Evolutionary conservation across 2,113 vertebrate genomes (phyloP).

Genomic region (Murina feae): DNA sequence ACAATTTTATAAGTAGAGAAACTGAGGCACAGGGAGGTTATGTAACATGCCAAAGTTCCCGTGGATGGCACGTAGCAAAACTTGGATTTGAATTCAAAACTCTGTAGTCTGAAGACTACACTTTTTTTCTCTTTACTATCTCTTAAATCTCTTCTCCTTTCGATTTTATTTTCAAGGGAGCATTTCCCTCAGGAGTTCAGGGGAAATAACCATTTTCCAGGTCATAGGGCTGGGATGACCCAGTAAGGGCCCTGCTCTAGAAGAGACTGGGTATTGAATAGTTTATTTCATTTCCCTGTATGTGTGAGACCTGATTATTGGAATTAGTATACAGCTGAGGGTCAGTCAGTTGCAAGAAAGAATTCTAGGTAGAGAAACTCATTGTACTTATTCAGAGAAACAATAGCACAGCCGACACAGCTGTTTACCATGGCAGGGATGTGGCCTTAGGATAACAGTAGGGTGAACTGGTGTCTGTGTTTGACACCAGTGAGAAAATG

Average conservation of each 20-base stretch:
- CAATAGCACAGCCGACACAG: not conserved
- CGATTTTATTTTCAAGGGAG: not conserved
- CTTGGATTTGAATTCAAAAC: not conserved
- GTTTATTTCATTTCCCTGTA: not conserved
- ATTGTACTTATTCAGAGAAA: not conserved
- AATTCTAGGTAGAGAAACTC: not conserved
- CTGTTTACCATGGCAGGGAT: not conserved
- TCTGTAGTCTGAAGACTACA: accelerated
- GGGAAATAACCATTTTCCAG: not conserved
- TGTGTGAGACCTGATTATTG: not conserved
- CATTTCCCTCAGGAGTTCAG: not conserved
- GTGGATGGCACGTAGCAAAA: not conserved
- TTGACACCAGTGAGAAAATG: not conserved
- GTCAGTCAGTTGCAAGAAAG: not conserved
- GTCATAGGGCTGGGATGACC: not conserved
- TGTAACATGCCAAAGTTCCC: not conserved
- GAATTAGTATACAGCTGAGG: not conserved
- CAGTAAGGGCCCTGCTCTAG: not conserved
- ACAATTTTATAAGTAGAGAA: not conserved
- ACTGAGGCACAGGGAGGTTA: not conserved
- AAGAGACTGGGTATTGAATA: not conserved
- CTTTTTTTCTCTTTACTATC: not conserved
- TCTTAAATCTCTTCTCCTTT: not conserved
- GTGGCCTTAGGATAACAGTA: not conserved
- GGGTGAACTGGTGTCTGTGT: not conserved